Conservation (phyloP, 2,888 invertebrate species). For the Calameuta filiformis region DNA sequence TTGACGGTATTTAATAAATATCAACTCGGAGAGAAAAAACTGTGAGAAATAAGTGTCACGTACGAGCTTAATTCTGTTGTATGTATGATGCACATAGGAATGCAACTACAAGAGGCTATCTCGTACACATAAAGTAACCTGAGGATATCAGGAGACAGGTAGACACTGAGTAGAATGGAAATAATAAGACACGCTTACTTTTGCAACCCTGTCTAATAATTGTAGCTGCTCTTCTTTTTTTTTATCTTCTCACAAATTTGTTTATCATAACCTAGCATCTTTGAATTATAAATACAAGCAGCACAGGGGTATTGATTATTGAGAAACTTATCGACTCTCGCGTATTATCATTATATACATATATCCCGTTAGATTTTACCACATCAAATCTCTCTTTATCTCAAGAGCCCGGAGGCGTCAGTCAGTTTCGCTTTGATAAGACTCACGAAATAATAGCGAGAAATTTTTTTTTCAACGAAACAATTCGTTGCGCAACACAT, state of each 20-base stretch:
- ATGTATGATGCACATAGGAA: not conserved
- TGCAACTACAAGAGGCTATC: not conserved
- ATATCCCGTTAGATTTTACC: not conserved
- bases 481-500: not conserved
- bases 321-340: too few relatives aligned
- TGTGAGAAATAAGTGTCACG: not conserved
- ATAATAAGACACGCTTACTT: not conserved
- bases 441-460: not conserved
- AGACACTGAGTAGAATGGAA: not conserved
- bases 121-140: not conserved
- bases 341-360: too few relatives aligned
- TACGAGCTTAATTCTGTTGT: not conserved
- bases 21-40: not conserved
- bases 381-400: not conserved
- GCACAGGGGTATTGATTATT: too few relatives aligned
- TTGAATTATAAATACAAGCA: not conserved
- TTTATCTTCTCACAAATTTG: not conserved
- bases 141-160: not conserved
- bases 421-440: not conserved
- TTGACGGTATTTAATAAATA: not conserved
- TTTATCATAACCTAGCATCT: not conserved
- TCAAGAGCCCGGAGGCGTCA: not conserved
- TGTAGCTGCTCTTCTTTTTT: not conserved
- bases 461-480: not conserved
- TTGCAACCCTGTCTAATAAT: not conserved